Percentiles rank a stretch among this genome's conserved stretches.
phyloP scores from a whole-genome alignment of 2,113 vertebrate species.

The Apodemus sylvaticus region DNA sequence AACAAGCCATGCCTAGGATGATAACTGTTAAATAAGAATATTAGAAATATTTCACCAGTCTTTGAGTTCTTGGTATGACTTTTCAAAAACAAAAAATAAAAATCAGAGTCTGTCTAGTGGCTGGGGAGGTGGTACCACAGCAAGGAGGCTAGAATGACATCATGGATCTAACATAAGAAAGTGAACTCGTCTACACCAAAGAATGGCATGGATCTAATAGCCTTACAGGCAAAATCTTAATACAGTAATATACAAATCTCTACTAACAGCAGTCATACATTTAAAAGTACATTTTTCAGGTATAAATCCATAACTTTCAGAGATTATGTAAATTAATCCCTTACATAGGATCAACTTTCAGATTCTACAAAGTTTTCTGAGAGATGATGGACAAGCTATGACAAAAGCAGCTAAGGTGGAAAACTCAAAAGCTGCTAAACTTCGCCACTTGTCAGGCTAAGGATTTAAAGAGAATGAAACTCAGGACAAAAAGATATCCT shows the following conservation, averaged over 20 bases:
- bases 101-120: not conserved
- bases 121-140: fast-evolving
- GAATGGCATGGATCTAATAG: not conserved
- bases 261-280: not conserved
- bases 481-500: not conserved
- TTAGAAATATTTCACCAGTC: not conserved
- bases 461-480: not conserved
- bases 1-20: not conserved
- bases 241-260: not conserved
- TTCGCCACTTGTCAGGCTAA: not conserved
- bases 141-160: fast-evolving
- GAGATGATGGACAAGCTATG: not conserved
- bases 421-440: not conserved
- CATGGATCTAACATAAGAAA: not conserved
- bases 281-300: not conserved
- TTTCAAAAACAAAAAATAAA: not conserved
- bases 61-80: not conserved
- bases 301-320: not conserved
- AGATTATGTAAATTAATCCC: not conserved
- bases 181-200: not conserved
- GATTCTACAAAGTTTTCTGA: not conserved
- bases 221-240: not conserved
- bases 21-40: not conserved
- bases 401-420: not conserved
- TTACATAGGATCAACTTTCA: not conserved